Evolutionary conservation across 2,888 invertebrate genomes (phyloP).

Genomic region (Conomelus anceps): DNA sequence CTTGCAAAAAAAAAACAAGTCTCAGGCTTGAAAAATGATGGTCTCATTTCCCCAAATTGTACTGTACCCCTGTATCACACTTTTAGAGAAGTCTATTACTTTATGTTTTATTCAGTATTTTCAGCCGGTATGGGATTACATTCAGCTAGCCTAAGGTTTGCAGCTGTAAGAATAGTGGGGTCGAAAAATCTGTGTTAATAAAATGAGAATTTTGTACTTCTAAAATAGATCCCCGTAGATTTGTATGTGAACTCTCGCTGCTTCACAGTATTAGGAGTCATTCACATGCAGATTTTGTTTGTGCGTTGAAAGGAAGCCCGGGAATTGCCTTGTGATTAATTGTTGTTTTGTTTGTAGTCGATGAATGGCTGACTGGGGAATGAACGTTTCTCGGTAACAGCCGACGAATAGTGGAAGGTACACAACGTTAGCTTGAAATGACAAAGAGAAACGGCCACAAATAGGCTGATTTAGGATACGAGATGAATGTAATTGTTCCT

Average conservation of each 20-base stretch:
- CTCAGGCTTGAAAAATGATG: too few species aligned
- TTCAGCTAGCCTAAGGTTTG: too few species aligned
- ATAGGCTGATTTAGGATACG: neutral
- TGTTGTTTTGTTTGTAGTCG: neutral
- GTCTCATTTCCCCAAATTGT: too few species aligned
- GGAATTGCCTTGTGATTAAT: neutral
- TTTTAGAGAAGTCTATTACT: too few species aligned
- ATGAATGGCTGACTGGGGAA: neutral
- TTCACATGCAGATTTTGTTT: neutral
- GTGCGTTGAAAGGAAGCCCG: neutral
- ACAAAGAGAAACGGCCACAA: neutral
- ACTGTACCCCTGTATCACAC: too few species aligned
- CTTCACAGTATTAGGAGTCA: neutral
- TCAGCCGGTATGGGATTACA: too few species aligned
- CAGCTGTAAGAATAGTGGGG: too few species aligned
- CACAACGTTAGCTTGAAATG: neutral
- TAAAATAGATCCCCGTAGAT: neutral
- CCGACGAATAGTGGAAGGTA: neutral
- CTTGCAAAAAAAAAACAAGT: too few species aligned
- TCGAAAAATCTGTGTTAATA: neutral
- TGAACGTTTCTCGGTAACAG: neutral
- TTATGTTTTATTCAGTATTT: too few species aligned
- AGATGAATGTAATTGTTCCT: neutral
- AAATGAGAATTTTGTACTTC: neutral
- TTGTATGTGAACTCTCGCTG: neutral